phyloP scores from a whole-genome alignment of 2,888 invertebrate genomes.

The Chloroclysta siterata region DNA sequence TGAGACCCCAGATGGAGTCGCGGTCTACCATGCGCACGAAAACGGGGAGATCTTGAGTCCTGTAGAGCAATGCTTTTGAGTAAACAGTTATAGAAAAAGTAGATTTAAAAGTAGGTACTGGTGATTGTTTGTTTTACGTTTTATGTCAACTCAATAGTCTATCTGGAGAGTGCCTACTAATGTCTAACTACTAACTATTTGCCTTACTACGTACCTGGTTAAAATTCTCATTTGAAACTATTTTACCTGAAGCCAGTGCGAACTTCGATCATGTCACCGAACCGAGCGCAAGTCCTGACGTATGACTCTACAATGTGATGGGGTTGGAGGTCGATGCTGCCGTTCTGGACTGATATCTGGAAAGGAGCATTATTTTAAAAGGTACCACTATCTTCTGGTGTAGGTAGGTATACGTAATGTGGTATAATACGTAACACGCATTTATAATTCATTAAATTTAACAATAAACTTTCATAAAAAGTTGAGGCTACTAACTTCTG shows the following conservation, averaged over 20 bases:
- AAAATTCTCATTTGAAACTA: background rate
- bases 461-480: background rate
- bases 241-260: constrained; percentile 71
- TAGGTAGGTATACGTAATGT: too few species aligned
- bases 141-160: too few species aligned
- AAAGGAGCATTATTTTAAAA: constrained; percentile 11
- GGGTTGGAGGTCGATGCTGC: constrained; percentile 78
- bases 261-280: constrained; percentile 86
- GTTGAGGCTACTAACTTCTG: constrained; percentile 69
- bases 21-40: constrained; percentile 93
- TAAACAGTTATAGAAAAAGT: background rate
- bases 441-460: background rate
- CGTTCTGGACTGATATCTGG: constrained; percentile 72
- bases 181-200: too few species aligned
- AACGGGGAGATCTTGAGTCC: constrained; percentile 88
- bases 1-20: constrained; percentile 88
- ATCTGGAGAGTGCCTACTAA: too few species aligned
- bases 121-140: too few species aligned
- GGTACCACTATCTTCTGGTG: background rate
- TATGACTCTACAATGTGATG: constrained; percentile 84
- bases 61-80: constrained; percentile 37
- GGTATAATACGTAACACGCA: too few species aligned
- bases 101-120: too few species aligned
- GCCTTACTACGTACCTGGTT: too few species aligned
- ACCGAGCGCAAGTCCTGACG: constrained; percentile 82